Base-by-base conservation (phyloP, 2,888 invertebrate species). In the Adelphocoris suturalis region DNA sequence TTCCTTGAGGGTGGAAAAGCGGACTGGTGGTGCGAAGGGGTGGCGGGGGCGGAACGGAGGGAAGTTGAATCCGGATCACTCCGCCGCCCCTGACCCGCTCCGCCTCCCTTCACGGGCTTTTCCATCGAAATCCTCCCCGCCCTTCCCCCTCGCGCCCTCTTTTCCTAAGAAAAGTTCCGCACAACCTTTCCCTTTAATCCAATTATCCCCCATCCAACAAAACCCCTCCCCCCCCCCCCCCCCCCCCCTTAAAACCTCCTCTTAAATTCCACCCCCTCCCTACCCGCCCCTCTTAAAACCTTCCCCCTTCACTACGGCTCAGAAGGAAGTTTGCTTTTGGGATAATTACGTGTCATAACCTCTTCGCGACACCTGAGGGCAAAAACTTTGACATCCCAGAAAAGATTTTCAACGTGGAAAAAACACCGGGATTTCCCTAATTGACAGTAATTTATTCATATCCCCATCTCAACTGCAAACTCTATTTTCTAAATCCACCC, bases 321-420 rank as follows among this genome's bases (percentile, higher is more conserved):
- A 52, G 84, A 28, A 61, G 52, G 48, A 37, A 86, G 90, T 86
- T 90, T 90, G 78, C 90, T 86, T 86, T 90, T 82, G 48, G 89
- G 86, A 90, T 90, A 90, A 90, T 90, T 90, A 90, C 90, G 80
- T 84, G 90, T 90, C 90, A 90, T 90, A 90, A 88, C 88, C 88
- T 88, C 61, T 84, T 68, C 85, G 48, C 86, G 55, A 68, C 90
- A 86, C 85, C 90, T 90, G 90, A 68, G 81, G 68, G 75, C 84
- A 68, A 75, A 82, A 75, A 86, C 47, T 75, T 86, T 86, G 86
- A 89, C 81, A 89, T 78, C 46, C 19, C 23, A 23, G 19, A 75
- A 75, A 78, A 80, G 61, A 81, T 89, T 81, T 89, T 86, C 75
- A 47, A 55, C 88, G 9, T 28, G 13, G 19, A 11, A 80, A 61